Evolutionary conservation across 2,797 vertebrate genomes (phyloP), one percentile per base, ranked within the genome.

Genomic region (Phalloptychus januarius): DNA sequence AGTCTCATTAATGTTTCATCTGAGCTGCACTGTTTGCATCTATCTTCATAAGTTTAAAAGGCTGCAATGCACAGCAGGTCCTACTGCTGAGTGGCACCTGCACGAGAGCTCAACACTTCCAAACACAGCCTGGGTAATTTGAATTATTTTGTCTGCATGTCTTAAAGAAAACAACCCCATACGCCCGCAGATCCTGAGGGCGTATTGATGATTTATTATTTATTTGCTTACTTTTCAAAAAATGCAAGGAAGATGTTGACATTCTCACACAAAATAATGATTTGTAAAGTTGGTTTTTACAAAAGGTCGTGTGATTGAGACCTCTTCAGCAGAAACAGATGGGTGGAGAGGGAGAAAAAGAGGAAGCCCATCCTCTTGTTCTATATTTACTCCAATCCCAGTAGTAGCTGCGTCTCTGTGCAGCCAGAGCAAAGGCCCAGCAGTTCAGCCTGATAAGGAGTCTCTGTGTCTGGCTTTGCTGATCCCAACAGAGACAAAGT

Each of bases 321-420:
- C 31, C 82, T 76, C 88, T 78, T 75, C 75, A 76, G 58, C 81
- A 86, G 77, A 91, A 82, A 88, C 86, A 88, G 82, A 84, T 75
- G 83, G 84, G 84, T 0, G 23, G 75, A 69, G 79, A 79, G 75
- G 76, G 67, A 69, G 77, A 80, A 80, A 78, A 79, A 85, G 85
- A 90, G 87, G 85, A 92, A 91, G 84, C 85, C 89, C 88, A 82
- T 91, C 89, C 89, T 87, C 85, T 75, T 90, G 85, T 91, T 93
- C 89, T 93, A 92, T 93, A 93, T 93, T 89, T 88, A 91, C 86
- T 79, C 75, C 81, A 86, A 79, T 88, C 86, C 90, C 86, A 90
- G 88, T 84, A 91, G 89, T 71, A 80, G 86, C 80, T 80, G 73
- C 86, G 85, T 83, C 77, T 87, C 78, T 81, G 77, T 85, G 82